These are phyloP conservation scores for Trichogramma evanescens DNA, from an alignment of 2,888 invertebrate genomes.

Conservation along the genomic window DNA sequence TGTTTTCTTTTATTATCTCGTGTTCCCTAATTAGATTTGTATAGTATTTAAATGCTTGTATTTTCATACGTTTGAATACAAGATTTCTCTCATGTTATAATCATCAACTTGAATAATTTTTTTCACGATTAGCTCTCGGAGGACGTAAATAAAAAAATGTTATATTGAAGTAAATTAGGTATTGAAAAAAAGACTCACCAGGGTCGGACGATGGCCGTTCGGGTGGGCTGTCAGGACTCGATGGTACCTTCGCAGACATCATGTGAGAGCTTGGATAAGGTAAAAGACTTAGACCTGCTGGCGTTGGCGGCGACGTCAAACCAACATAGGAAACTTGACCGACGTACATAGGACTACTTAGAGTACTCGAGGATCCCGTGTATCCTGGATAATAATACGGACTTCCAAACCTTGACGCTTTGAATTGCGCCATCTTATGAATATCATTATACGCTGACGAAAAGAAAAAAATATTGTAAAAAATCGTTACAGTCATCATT, in stretches of 20 bases:
- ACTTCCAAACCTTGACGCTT: conserved; percentile 25
- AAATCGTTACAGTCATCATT: not conserved
- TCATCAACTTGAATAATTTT: not conserved
- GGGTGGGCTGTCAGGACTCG: conserved; percentile 31
- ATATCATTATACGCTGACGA: conserved; percentile 32
- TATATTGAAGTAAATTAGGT: not conserved
- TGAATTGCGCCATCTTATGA: conserved; percentile 29
- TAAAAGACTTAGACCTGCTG: conserved; percentile 24
- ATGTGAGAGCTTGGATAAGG: conserved; percentile 27
- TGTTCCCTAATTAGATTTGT: not conserved
- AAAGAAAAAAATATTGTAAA: conserved; percentile 1
- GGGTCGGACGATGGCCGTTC: conserved; percentile 33
- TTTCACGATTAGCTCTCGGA: not conserved
- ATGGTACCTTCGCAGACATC: conserved; percentile 26
- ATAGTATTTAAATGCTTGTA: not conserved
- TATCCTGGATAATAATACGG: conserved; percentile 7
- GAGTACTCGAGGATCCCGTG: conserved; percentile 5
- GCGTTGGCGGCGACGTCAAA: conserved; percentile 25
- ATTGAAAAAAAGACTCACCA: conserved; percentile 28
- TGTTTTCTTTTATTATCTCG: not conserved
- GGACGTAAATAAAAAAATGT: not conserved
- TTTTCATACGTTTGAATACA: too few species aligned
- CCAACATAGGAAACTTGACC: conserved; percentile 35
- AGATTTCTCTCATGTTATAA: too few species aligned
- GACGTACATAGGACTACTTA: conserved; percentile 35